phyloP scores from a whole-genome alignment of 2,113 vertebrate genomes.

The Ovis aries region ARS-UI_Ramb_v3.0 NC_056058.1:86770501-86771000 shows the following conservation, averaged over 20 bases:
- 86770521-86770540: background rate
- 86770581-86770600: background rate
- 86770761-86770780: background rate
- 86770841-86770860: background rate
- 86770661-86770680: background rate
- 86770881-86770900: background rate
- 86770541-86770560: background rate
- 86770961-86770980: background rate
- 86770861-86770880: accelerated
- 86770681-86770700: background rate
- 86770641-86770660: background rate
- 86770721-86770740: background rate
- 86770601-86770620: background rate
- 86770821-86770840: background rate
- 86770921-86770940: background rate
- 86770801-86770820: background rate
- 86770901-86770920: background rate
- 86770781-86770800: background rate
- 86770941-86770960: background rate
- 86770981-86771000: background rate
- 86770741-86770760: background rate
- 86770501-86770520: background rate
- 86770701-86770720: background rate
- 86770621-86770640: background rate
- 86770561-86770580: background rate